Percentiles rank a stretch among this genome's conserved stretches.
These are phyloP conservation scores for Ciconia stormi DNA, from an alignment of 2,113 vertebrate species.

Conservation along the genomic window DNA sequence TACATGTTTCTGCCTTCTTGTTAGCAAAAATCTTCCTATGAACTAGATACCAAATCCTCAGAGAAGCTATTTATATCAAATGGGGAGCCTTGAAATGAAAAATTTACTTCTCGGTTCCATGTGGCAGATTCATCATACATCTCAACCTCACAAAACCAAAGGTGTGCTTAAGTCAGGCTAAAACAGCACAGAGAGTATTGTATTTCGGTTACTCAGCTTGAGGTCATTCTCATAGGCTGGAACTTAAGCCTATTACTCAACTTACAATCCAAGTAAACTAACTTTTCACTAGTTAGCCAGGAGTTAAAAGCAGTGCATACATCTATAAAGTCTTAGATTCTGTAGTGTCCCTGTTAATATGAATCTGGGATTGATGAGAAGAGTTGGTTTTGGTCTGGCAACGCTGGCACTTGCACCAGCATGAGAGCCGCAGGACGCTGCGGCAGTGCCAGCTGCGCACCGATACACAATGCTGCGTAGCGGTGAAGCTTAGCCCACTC, in stretches of 20 bases:
- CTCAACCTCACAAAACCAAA: not conserved
- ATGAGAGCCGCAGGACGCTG: not conserved
- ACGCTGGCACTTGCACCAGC: too few relatives aligned
- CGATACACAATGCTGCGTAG: accelerated
- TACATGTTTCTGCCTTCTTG: not conserved
- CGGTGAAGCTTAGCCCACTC: not conserved
- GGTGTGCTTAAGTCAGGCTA: not conserved
- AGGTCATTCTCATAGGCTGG: not conserved
- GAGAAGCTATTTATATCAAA: not conserved
- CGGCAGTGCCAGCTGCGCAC: not conserved
- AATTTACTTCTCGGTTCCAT: not conserved
- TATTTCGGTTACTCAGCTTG: not conserved
- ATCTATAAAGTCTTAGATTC: not conserved
- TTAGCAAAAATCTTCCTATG: not conserved
- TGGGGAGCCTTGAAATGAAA: not conserved
- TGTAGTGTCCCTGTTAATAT: not conserved
- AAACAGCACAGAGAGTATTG: not conserved
- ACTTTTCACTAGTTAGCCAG: not conserved
- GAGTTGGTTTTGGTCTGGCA: not conserved
- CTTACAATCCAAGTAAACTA: not conserved
- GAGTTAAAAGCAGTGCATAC: not conserved
- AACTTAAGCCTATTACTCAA: not conserved
- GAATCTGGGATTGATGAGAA: not conserved
- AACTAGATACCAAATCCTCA: not conserved
- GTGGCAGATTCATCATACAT: not conserved